Percentiles rank a stretch among this genome's conserved stretches.
phyloP scores from a whole-genome alignment of 2,888 invertebrate genomes.

The Limnephilus lunatus region DNA sequence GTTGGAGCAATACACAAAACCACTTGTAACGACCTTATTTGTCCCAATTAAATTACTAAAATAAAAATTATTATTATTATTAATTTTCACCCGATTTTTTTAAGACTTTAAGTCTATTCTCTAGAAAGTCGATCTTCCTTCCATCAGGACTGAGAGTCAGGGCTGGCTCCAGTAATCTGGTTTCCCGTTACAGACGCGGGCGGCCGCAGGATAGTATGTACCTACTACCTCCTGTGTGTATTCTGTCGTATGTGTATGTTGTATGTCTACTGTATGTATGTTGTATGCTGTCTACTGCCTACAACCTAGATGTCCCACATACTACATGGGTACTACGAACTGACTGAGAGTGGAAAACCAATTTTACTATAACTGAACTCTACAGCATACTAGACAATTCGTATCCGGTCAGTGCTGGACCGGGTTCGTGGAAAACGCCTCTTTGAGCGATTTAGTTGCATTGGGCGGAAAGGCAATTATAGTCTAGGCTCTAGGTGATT shows the following conservation, averaged over 20 bases:
- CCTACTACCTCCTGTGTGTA: neutral
- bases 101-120: neutral
- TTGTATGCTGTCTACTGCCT: neutral
- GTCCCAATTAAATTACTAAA: too few relatives aligned
- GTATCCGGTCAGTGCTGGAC: neutral
- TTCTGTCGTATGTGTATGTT: too few relatives aligned
- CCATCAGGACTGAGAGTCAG: slow-evolving; percentile 33
- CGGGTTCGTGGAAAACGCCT: neutral
- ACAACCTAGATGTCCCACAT: neutral
- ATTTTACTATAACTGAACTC: slow-evolving; percentile 54
- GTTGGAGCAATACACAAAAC: neutral
- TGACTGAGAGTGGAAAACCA: slow-evolving; percentile 53
- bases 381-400: neutral
- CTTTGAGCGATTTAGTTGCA: neutral
- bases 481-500: neutral
- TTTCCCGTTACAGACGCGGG: slow-evolving; percentile 28
- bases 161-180: slow-evolving; percentile 47
- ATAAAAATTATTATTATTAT: too few relatives aligned
- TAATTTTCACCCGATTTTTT: neutral
- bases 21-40: neutral
- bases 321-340: neutral
- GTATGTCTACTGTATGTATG: too few relatives aligned
- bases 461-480: neutral
- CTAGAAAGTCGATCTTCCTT: neutral
- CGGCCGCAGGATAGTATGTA: slow-evolving; percentile 35